Conservation (phyloP, 2,888 invertebrate genomes). For the Lepeophtheirus nordmannii region DNA sequence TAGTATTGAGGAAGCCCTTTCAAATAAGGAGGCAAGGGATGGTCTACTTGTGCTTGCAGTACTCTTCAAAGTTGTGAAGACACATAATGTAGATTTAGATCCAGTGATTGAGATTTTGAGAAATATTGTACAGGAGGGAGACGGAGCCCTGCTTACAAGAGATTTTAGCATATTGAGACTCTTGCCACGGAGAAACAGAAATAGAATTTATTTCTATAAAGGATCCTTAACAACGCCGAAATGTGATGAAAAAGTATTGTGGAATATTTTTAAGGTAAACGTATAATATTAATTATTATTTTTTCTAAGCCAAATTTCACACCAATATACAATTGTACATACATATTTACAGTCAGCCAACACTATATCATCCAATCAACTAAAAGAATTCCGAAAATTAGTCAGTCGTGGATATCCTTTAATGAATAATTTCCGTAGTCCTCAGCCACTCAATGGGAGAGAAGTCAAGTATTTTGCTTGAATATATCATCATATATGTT, state of each 20-base stretch:
- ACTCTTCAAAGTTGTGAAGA: not conserved
- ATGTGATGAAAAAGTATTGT: not conserved
- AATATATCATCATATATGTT: too few relatives aligned
- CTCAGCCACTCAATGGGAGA: conserved; percentile 17
- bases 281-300: too few relatives aligned
- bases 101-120: not conserved
- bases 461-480: too few relatives aligned
- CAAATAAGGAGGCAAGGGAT: not conserved
- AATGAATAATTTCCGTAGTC: conserved; percentile 17
- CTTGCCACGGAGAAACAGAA: not conserved
- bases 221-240: not conserved
- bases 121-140: not conserved
- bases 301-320: too few relatives aligned
- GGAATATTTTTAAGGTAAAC: conserved; percentile 34
- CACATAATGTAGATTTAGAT: not conserved
- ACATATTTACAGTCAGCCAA: conserved; percentile 30
- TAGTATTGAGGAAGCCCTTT: conserved; percentile 32
- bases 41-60: not conserved
- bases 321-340: too few relatives aligned
- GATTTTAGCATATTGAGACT: not conserved
- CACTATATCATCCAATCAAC: conserved; percentile 3
- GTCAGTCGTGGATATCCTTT: conserved; percentile 6
- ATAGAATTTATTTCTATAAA: not conserved
- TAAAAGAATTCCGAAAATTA: not conserved
- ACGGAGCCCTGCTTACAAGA: not conserved